Evolutionary conservation across 2,113 vertebrate genomes (phyloP).

Genomic region (Percina caprodes): DNA sequence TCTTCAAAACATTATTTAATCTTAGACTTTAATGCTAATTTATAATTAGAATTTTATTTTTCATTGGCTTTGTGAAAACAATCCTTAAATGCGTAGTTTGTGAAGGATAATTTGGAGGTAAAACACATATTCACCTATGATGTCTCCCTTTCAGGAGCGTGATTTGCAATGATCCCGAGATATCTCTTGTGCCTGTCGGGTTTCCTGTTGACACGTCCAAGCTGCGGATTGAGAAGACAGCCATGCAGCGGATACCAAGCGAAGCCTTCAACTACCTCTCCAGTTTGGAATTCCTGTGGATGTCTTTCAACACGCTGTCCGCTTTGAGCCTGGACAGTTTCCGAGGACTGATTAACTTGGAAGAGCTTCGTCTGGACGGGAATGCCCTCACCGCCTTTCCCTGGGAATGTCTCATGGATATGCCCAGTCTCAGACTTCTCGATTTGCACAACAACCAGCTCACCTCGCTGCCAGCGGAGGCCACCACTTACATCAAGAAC

Average conservation of each 20-base stretch:
- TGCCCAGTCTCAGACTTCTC: slow-evolving; percentile 91
- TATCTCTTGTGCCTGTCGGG: slow-evolving; percentile 90
- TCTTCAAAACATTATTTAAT: not conserved
- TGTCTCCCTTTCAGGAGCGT: slow-evolving; percentile 86
- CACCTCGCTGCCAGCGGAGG: slow-evolving; percentile 86
- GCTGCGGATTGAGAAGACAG: slow-evolving; percentile 94
- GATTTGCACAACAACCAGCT: slow-evolving; percentile 96
- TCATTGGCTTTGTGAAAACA: not conserved
- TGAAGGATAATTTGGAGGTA: not conserved
- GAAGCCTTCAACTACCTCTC: slow-evolving; percentile 90
- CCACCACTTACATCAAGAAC: slow-evolving; percentile 88
- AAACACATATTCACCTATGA: not conserved
- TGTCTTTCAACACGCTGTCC: slow-evolving; percentile 93
- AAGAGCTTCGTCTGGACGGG: slow-evolving; percentile 93
- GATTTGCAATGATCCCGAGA: slow-evolving; percentile 94
- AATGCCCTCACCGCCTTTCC: slow-evolving; percentile 92
- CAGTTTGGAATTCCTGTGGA: slow-evolving; percentile 94
- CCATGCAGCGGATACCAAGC: slow-evolving; percentile 89
- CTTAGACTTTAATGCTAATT: not conserved
- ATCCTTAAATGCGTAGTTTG: not conserved
- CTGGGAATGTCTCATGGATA: slow-evolving; percentile 91
- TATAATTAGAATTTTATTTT: not conserved
- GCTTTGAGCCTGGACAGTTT: slow-evolving; percentile 88
- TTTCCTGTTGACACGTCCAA: slow-evolving; percentile 91
- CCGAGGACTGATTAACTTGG: slow-evolving; percentile 87